phyloP scores from a whole-genome alignment of 2,797 vertebrate species.

The Arremon aurantiirostris region DNA sequence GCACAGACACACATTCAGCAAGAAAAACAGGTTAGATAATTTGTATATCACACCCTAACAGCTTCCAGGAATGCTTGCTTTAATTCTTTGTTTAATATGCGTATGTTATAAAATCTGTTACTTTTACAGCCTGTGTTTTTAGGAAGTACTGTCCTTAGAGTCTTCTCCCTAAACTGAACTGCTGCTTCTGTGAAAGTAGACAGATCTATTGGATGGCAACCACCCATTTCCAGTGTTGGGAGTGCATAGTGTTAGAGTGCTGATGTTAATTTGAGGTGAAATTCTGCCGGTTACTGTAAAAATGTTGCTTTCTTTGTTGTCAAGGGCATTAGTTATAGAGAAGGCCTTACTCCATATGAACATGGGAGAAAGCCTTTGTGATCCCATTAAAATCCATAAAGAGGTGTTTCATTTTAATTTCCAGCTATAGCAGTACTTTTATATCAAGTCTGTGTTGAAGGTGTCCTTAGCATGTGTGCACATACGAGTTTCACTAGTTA shows the following conservation, averaged over 20 bases:
- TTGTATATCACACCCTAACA: neutral
- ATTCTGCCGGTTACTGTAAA: neutral
- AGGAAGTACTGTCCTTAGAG: neutral
- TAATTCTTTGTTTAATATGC: neutral
- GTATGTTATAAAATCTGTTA: neutral
- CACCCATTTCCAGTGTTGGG: neutral
- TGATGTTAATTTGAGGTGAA: neutral
- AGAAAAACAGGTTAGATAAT: neutral
- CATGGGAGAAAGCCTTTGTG: neutral
- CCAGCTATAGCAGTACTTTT: neutral
- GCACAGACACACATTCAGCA: neutral
- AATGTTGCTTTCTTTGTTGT: neutral
- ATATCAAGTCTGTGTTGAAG: neutral
- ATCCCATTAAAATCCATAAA: neutral
- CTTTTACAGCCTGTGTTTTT: neutral
- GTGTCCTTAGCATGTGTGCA: neutral
- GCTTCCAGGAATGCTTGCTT: neutral
- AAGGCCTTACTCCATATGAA: neutral
- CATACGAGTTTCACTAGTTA: neutral
- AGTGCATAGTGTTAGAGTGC: neutral
- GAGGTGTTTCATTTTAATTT: conserved; percentile 22
- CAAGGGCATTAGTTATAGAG: neutral
- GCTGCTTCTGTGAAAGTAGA: neutral
- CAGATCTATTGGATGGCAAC: neutral
- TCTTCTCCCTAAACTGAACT: neutral